A percentile compares a stretch with the other conserved stretches of the same genome.
Conservation (phyloP, 1,140 invertebrate genomes). For the Mactra quadrangularis region DNA sequence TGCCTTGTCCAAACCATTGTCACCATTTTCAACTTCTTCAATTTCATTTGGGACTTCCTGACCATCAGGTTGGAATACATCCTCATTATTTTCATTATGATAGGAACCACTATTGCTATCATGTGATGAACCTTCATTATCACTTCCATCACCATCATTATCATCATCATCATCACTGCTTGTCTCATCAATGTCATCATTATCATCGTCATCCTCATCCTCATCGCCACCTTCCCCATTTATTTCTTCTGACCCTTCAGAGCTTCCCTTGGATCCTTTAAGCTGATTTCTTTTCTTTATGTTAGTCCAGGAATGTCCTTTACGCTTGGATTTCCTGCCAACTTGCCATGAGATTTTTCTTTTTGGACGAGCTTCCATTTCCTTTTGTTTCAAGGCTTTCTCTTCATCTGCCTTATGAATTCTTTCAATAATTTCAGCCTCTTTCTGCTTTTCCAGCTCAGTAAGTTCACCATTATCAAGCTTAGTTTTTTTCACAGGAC, state of each 20-base stretch:
- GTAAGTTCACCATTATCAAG: conserved; percentile 60
- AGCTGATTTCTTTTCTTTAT: conserved; percentile 64
- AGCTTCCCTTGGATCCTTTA: neutral
- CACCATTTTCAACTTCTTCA: neutral
- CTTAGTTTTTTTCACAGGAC: conserved; percentile 66
- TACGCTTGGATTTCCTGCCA: conserved; percentile 49
- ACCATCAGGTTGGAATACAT: neutral
- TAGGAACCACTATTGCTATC: too few species aligned
- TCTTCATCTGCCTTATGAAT: conserved; percentile 66
- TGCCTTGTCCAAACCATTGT: neutral
- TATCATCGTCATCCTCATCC: neutral
- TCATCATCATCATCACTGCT: neutral
- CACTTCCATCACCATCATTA: neutral
- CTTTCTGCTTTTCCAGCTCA: conserved; percentile 66
- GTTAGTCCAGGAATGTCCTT: conserved; percentile 66
- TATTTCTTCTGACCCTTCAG: conserved; percentile 9
- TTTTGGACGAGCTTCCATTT: conserved; percentile 19
- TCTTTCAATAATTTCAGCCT: conserved; percentile 63
- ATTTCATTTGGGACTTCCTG: neutral
- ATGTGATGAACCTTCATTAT: neutral
- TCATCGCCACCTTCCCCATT: conserved; percentile 17
- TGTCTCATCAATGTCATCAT: neutral
- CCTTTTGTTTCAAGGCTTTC: conserved; percentile 55
- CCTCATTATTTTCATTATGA: neutral
- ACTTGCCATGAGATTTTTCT: conserved; percentile 46